A percentile compares a stretch with the other conserved stretches of the same genome.
Conservation (phyloP, 2,797 vertebrate species). For the Pachyuromys duprasi region DNA sequence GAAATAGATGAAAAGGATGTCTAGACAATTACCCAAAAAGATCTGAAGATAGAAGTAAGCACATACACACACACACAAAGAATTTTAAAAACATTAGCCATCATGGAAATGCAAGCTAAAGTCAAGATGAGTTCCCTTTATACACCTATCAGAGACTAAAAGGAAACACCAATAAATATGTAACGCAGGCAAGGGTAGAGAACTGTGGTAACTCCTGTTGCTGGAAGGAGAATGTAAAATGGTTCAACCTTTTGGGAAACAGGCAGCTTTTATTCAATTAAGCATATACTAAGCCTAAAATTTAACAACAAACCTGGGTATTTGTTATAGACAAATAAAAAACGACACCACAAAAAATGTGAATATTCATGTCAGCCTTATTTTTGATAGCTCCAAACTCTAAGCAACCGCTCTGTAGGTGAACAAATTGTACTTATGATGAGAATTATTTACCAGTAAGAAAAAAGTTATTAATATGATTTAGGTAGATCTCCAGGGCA, state of each 20-base stretch:
- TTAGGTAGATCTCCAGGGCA: neutral
- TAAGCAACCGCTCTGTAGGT: neutral
- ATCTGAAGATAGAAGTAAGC: neutral
- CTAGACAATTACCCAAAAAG: neutral
- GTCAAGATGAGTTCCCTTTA: neutral
- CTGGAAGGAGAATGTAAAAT: neutral
- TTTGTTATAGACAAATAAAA: neutral
- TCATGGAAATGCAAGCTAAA: slow-evolving; percentile 5
- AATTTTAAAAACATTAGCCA: neutral
- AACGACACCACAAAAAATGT: neutral
- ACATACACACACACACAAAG: neutral
- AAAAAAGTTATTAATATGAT: neutral
- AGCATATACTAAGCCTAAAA: neutral
- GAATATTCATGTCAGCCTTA: neutral
- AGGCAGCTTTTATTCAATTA: neutral
- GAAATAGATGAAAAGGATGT: neutral
- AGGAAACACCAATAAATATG: neutral
- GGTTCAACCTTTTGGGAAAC: neutral
- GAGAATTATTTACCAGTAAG: neutral
- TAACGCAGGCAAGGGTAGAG: neutral
- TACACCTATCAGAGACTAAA: neutral
- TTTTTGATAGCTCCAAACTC: neutral
- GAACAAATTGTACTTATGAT: neutral
- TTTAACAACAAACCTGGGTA: neutral
- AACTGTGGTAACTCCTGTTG: neutral